Percentiles rank a stretch among this genome's conserved stretches.
These are phyloP conservation scores for Chaetura pelagica DNA, from an alignment of 2,113 vertebrate genomes.

Conservation along the genomic window DNA sequence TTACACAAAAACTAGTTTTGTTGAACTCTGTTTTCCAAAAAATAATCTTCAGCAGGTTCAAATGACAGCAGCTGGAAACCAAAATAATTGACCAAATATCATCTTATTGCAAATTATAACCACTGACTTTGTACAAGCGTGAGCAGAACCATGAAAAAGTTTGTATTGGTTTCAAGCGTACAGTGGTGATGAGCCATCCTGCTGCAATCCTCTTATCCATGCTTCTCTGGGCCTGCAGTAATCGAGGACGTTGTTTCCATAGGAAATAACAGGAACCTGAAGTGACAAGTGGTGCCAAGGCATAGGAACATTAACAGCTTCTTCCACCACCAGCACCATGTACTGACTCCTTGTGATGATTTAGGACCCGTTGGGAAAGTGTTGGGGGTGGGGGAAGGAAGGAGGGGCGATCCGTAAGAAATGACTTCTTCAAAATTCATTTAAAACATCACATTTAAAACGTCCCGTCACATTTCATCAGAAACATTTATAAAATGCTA, in stretches of 20 bases:
- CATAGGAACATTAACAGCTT: background rate
- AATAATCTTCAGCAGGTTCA: conserved; percentile 78
- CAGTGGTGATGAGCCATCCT: conserved; percentile 52
- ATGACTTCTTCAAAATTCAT: conserved; percentile 8
- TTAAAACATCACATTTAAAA: conserved; percentile 64
- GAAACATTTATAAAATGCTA: conserved; percentile 53
- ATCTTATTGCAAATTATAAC: conserved; percentile 56
- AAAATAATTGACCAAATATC: conserved; percentile 55
- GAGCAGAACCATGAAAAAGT: conserved; percentile 65
- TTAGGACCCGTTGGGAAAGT: background rate
- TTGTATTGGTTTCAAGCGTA: conserved; percentile 57
- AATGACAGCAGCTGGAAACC: conserved; percentile 70
- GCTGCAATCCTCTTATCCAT: background rate
- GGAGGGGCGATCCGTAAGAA: background rate
- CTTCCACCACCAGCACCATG: conserved; percentile 21
- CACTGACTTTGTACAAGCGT: conserved; percentile 55
- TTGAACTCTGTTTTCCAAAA: conserved; percentile 65
- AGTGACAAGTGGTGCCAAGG: conserved; percentile 54
- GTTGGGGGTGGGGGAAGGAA: background rate
- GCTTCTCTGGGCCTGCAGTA: conserved; percentile 22
- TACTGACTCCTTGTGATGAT: conserved; percentile 1
- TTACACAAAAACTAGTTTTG: conserved; percentile 74
- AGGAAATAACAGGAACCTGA: conserved; percentile 79
- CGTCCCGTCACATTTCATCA: conserved; percentile 34
- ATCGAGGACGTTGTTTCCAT: conserved; percentile 75